Base-by-base conservation (phyloP, 1,140 invertebrate species). In the Drosophila nebulosa region DNA sequence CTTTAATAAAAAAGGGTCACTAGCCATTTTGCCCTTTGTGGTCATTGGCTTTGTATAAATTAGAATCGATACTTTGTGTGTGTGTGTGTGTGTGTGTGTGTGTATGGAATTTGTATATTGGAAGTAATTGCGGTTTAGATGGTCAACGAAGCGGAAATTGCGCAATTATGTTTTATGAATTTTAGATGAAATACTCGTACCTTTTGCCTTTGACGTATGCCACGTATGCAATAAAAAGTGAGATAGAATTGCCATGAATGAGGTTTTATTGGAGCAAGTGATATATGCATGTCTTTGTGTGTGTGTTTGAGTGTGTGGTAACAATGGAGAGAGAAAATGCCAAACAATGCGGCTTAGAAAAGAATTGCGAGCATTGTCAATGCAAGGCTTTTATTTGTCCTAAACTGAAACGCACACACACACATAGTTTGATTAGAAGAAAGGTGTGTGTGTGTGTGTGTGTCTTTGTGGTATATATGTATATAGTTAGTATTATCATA, bases 81-180 rank as follows among this genome's bases (percentile, higher is more conserved):
- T n/a, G n/a, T 30, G 27, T 30, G 55, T 50, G 32, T 56, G 50
- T 55, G 7, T n/a, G 39, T 14, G 39, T 24, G 10, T 57, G 4
- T 27, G 22, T 16, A 56, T 32, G 60, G 55, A 72, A 73, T 64
- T 61, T 73, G 27, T 66, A 39, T 55, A 24, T 14, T 9, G 50
- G 53, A 10, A 24, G 30, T 50, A n/a, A 65, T 65, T 58, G 30
- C 39, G 74, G 73, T 56, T 86, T 69, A 69, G 61, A 58, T 74
- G 65, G 59, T 55, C 70, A 85, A 21, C 59, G 66, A 69, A 72
- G 69, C 74, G 74, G 64, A 27, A 88, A 88, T 88, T 85, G 85
- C 85, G 64, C 81, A 85, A 85, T 85, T 85, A 85, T 78, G 64
- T 39, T 57, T 26, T 55, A 27, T 59, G 50, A 22, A 10, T 30